These are phyloP conservation scores for Agonopterix subpropinquella DNA, from an alignment of 2,888 invertebrate species.

Conservation along the genomic window DNA sequence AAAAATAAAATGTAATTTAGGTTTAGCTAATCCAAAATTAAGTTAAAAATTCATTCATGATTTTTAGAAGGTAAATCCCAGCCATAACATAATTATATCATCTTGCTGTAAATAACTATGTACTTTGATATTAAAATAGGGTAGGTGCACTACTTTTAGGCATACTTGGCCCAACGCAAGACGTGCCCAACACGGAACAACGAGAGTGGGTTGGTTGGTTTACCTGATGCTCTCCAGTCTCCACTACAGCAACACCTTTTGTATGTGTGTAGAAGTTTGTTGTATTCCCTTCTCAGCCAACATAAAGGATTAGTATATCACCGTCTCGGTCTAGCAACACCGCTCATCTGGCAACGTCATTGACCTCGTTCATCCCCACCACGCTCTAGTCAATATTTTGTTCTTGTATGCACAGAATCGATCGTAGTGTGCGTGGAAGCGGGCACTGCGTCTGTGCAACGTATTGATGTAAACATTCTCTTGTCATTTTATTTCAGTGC, in stretches of 20 bases:
- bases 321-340: conserved; percentile 28
- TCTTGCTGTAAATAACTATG: background rate
- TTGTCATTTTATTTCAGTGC: conserved; percentile 65
- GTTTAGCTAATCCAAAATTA: too few species aligned
- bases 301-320: conserved; percentile 4
- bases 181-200: too few species aligned
- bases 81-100: background rate
- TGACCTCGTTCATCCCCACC: conserved; percentile 56
- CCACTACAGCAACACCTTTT: background rate
- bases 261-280: conserved; percentile 27
- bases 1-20: too few species aligned
- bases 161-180: background rate
- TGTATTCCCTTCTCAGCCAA: conserved; percentile 36
- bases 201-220: too few species aligned
- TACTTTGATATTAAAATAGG: background rate
- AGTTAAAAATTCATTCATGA: too few species aligned
- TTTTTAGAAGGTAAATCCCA: too few species aligned
- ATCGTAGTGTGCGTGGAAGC: conserved; percentile 43
- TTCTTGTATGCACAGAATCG: conserved; percentile 17
- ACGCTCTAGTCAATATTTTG: conserved; percentile 43
- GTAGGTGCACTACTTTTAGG: background rate
- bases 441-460: conserved; percentile 46
- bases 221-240: too few species aligned
- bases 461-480: conserved; percentile 69
- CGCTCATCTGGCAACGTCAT: conserved; percentile 46